A percentile compares a stretch with the other conserved stretches of the same genome.
phyloP scores from a whole-genome alignment of 2,113 vertebrate genomes.

The Baryphthengus martii region DNA sequence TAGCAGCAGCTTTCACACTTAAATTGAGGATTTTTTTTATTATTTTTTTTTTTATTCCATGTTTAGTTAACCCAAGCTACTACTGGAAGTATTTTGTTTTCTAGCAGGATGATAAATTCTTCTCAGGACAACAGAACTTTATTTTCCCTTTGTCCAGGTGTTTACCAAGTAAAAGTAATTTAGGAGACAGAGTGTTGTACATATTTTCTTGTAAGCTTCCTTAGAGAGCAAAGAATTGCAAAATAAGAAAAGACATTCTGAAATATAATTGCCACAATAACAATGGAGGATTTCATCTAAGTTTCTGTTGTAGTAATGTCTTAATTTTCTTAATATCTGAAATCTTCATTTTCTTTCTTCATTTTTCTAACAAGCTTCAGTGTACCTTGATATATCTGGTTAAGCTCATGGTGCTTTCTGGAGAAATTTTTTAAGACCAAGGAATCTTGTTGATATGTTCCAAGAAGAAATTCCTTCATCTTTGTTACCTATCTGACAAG shows the following conservation, averaged over 20 bases:
- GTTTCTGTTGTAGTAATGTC: background rate
- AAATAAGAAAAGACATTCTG: background rate
- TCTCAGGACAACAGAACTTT: background rate
- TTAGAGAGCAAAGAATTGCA: background rate
- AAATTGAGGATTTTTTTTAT: background rate
- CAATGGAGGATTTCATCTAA: background rate
- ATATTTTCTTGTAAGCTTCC: background rate
- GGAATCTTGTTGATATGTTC: background rate
- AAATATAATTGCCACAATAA: background rate
- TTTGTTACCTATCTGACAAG: background rate
- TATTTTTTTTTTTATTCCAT: background rate
- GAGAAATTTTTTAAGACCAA: background rate
- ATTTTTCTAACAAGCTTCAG: background rate
- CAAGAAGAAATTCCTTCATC: background rate
- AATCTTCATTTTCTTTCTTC: background rate
- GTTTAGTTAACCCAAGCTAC: background rate
- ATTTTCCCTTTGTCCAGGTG: background rate
- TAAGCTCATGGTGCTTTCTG: background rate
- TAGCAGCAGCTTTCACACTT: background rate
- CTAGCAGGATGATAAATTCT: background rate
- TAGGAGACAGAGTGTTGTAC: rapidly evolving
- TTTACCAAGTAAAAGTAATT: background rate
- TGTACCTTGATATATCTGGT: background rate
- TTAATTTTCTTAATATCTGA: background rate
- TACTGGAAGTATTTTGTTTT: background rate